A percentile compares a stretch with the other conserved stretches of the same genome.
Evolutionary conservation across 2,888 invertebrate genomes (phyloP).

Genomic region (Iselma pallidipennis): DNA sequence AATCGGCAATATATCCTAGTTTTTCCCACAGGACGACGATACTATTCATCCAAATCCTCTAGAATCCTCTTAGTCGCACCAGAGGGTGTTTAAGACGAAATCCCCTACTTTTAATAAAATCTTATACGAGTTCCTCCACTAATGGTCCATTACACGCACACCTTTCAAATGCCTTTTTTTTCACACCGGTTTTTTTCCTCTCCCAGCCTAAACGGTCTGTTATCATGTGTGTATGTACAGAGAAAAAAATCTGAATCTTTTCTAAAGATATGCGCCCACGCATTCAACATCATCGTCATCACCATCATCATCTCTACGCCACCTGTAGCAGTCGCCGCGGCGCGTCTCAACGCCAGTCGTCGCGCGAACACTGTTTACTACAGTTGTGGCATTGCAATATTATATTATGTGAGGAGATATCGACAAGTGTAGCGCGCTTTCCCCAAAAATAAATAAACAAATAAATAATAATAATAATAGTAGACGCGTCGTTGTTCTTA

Average conservation of each 20-base stretch:
- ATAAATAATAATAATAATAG: background rate
- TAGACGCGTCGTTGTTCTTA: background rate
- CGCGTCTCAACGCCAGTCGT: slow-evolving; percentile 28
- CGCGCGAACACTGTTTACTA: slow-evolving; percentile 22
- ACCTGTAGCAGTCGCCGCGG: slow-evolving; percentile 23
- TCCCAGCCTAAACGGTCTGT: background rate
- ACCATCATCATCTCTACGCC: slow-evolving; percentile 16
- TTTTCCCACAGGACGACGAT: too few relatives aligned
- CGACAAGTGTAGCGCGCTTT: background rate
- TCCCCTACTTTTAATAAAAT: background rate
- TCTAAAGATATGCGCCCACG: background rate
- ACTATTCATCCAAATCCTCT: too few relatives aligned
- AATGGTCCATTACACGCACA: background rate
- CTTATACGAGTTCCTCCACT: background rate
- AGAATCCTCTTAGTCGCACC: background rate
- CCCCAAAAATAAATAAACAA: background rate
- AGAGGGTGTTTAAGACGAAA: background rate
- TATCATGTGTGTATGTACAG: background rate
- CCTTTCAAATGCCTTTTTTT: background rate
- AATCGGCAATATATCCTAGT: too few relatives aligned
- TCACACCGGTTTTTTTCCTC: background rate
- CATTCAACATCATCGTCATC: background rate
- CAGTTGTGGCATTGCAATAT: too few relatives aligned
- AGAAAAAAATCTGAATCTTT: background rate
- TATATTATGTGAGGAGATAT: slow-evolving; percentile 2